A percentile compares a stretch with the other conserved stretches of the same genome.
phyloP scores from a whole-genome alignment of 2,797 vertebrate genomes.

The Sebastes cheni region DNA sequence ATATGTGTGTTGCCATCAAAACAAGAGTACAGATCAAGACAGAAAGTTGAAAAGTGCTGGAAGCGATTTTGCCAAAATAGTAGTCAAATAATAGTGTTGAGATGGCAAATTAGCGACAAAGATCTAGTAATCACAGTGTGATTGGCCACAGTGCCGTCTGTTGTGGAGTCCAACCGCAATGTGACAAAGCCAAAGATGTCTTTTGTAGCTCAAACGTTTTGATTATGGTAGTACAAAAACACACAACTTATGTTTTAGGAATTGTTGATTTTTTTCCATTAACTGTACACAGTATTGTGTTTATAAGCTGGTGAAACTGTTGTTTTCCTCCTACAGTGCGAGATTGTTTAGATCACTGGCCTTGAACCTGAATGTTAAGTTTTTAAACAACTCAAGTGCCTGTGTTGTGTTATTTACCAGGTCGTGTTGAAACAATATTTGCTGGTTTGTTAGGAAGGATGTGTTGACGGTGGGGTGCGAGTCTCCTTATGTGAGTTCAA shows the following conservation, averaged over 20 bases:
- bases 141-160: constrained; percentile 7
- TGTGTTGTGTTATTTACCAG: constrained; percentile 49
- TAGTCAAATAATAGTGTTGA: neutral
- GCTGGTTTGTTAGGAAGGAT: constrained; percentile 38
- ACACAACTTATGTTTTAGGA: constrained; percentile 29
- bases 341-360: constrained; percentile 48
- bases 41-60: neutral
- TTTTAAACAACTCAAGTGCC: constrained; percentile 65
- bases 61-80: constrained; percentile 28
- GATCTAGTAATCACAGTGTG: constrained; percentile 56
- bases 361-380: constrained; percentile 52
- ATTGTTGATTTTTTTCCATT: constrained; percentile 17
- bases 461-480: neutral
- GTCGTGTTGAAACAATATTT: constrained; percentile 50
- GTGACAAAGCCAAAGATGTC: constrained; percentile 71
- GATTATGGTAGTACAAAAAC: constrained; percentile 34
- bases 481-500: constrained; percentile 27
- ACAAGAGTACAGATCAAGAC: constrained; percentile 14
- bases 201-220: constrained; percentile 35
- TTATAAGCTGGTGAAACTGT: constrained; percentile 60
- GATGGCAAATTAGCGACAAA: constrained; percentile 4
- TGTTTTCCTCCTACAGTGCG: constrained; percentile 30
- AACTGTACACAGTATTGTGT: constrained; percentile 48
- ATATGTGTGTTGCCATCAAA: constrained; percentile 29
- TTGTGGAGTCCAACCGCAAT: constrained; percentile 18